phyloP scores from a whole-genome alignment of 2,113 vertebrate species.

The Neogale vison region DNA sequence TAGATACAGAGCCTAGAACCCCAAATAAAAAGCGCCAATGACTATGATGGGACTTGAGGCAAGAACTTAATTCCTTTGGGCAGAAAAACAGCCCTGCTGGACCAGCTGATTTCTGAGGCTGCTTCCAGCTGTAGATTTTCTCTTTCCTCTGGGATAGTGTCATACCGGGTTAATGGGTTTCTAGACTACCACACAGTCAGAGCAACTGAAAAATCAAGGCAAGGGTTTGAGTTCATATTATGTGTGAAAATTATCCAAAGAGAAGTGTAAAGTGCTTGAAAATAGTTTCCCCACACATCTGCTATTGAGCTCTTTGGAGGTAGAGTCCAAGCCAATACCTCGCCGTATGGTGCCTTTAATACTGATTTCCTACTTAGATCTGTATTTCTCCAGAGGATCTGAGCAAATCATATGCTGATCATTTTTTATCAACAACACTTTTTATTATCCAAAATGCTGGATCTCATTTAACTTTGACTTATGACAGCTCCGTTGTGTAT shows the following conservation, averaged over 20 bases:
- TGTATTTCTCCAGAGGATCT: constrained; percentile 18
- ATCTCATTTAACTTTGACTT: constrained; percentile 32
- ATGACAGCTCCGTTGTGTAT: neutral
- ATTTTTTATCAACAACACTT: constrained; percentile 11
- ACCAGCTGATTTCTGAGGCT: neutral
- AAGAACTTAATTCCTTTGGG: neutral
- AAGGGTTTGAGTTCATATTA: neutral
- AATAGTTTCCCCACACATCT: neutral
- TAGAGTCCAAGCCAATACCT: neutral
- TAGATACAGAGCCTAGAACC: neutral
- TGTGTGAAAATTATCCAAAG: neutral
- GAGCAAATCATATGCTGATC: neutral
- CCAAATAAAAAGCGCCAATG: neutral
- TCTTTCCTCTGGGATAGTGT: neutral
- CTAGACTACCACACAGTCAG: neutral
- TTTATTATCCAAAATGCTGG: constrained; percentile 3
- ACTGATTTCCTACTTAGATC: neutral
- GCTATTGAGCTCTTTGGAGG: neutral
- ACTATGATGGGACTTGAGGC: neutral
- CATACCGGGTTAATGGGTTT: neutral
- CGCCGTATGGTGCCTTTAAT: neutral
- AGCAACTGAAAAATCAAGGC: neutral
- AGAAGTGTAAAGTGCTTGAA: neutral
- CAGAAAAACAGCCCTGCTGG: neutral
- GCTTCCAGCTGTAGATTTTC: neutral